These are phyloP conservation scores for Centroberyx gerrardi DNA, from an alignment of 2,797 vertebrate genomes.

Conservation along the genomic window DNA sequence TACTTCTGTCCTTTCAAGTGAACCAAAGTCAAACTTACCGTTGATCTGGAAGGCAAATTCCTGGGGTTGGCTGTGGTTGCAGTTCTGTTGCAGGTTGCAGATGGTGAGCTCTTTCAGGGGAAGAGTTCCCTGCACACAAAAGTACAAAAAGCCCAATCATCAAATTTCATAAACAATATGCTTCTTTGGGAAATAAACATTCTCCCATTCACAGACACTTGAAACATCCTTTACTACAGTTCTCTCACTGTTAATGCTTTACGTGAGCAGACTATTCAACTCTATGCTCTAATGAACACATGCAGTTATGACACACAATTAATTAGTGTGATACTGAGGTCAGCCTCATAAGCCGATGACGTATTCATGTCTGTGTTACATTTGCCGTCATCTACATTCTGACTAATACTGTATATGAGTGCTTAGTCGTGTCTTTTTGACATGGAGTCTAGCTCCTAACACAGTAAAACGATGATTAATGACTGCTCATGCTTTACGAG, in stretches of 20 bases:
- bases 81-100: constrained; percentile 84
- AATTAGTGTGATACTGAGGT: constrained; percentile 37
- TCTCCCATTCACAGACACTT: not conserved
- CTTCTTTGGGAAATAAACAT: constrained; percentile 1
- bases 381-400: constrained; percentile 47
- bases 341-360: constrained; percentile 28
- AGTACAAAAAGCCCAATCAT: constrained; percentile 36
- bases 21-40: constrained; percentile 80
- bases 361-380: constrained; percentile 49
- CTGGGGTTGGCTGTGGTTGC: constrained; percentile 82
- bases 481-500: constrained; percentile 60
- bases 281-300: not conserved
- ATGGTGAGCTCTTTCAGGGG: constrained; percentile 91
- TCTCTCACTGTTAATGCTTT: not conserved
- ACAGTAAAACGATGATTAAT: constrained; percentile 75
- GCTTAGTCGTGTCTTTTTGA: constrained; percentile 46
- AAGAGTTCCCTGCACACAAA: constrained; percentile 89
- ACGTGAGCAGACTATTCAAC: constrained; percentile 6
- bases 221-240: constrained; percentile 1
- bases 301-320: not conserved
- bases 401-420: constrained; percentile 62
- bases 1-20: constrained; percentile 4
- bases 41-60: constrained; percentile 92
- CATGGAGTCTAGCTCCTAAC: constrained; percentile 21
- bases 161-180: not conserved